Evolutionary conservation across 1,140 invertebrate genomes (phyloP), one percentile per base, ranked within the genome.

Genomic region (Pomacea maculata): DNA sequence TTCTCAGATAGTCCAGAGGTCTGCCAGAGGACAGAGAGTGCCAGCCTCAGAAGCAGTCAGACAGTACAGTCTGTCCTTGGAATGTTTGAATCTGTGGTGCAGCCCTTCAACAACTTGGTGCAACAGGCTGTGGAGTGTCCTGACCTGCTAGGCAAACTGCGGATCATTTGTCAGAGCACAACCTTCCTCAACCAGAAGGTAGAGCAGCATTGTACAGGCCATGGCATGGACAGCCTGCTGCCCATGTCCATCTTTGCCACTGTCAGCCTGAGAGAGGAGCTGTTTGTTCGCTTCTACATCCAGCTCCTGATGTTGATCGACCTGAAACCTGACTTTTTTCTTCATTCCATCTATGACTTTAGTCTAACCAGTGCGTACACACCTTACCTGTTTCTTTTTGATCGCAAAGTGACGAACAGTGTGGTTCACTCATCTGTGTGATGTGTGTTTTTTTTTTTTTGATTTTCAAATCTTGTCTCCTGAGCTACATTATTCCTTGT

Each of bases 301-400:
- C 77, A 78, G 65, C 77, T 78, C 67, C 65, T 78, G 64, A 70
- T 78, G 15, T n/a, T 78, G 65, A 54, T 19, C 34, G 77, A 78
- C 77, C 52, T 78, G 12, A 70, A 71, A 54, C 77, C 77, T 1
- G 64, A 64, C 21, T 78, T 78, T 45, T 64, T 25, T 45, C 21
- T 78, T n/a, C 77, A 78, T 29, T 78, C 77, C 77, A 78, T 78
- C 52, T 78, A 78, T 54, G 77, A 78, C 77, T 78, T 78, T 67
- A 78, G 77, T 21, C 77, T 78, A 19, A 78, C 67, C 45, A 78
- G 25, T 67, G 77, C 65, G 19, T 54, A 67, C 11, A 54, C 77
- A 7, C n/a, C 77, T 19, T 78, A 70, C 65, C 54, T 78, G 65
- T 78, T 54, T 54, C 67, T 78, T 29, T 78, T 78, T 29, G 65